phyloP scores from a whole-genome alignment of 2,797 vertebrate species.

The Champsocephalus gunnari region DNA sequence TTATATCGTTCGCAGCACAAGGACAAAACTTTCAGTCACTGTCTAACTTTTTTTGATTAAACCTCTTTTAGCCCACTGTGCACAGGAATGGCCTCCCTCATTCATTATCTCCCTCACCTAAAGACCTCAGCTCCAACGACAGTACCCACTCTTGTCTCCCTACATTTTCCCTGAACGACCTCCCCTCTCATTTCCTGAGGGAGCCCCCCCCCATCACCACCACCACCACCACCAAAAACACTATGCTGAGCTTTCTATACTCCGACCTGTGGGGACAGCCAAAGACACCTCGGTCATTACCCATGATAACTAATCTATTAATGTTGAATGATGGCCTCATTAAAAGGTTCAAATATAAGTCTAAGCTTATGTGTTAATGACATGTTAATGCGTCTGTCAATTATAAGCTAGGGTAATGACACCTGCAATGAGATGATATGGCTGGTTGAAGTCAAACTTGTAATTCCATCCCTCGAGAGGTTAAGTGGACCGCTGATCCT shows the following conservation, averaged over 20 bases:
- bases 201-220: constrained; percentile 9
- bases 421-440: constrained; percentile 80
- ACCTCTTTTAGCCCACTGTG: constrained; percentile 28
- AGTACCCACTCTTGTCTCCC: constrained; percentile 53
- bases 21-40: constrained; percentile 41
- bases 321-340: constrained; percentile 86
- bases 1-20: constrained; percentile 31
- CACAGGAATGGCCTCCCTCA: constrained; percentile 15
- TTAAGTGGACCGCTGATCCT: constrained; percentile 79
- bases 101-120: constrained; percentile 57
- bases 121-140: constrained; percentile 47
- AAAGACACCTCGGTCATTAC: constrained; percentile 85
- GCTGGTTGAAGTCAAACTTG: constrained; percentile 81
- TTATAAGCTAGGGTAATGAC: constrained; percentile 84
- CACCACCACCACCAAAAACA: constrained; percentile 55
- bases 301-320: constrained; percentile 87
- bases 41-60: constrained; percentile 34
- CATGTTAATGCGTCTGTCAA: constrained; percentile 87
- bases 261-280: constrained; percentile 77
- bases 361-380: constrained; percentile 87
- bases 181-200: constrained; percentile 64
- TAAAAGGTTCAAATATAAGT: constrained; percentile 87
- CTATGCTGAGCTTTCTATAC: constrained; percentile 75
- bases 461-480: constrained; percentile 76
- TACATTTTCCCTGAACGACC: constrained; percentile 58